Percentiles rank a stretch among this genome's conserved stretches.
Evolutionary conservation across 1,140 invertebrate genomes (phyloP).

Genomic region (Leucophenga varia): DNA sequence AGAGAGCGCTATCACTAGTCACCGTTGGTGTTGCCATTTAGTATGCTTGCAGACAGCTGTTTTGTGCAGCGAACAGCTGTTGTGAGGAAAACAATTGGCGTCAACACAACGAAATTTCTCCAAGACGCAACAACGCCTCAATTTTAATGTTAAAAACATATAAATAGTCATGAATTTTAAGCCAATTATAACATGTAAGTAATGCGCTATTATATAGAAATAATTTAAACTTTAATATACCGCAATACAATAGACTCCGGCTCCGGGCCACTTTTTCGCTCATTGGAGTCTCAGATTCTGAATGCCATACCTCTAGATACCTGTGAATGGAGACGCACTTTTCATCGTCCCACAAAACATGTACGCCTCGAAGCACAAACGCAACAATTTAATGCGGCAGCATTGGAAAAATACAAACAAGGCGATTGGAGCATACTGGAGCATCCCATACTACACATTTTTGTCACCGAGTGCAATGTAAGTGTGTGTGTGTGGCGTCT

Average conservation of each 20-base stretch:
- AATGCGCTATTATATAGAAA: neutral
- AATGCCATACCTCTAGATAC: constrained; percentile 81
- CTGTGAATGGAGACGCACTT: constrained; percentile 87
- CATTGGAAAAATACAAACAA: constrained; percentile 63
- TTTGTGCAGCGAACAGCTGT: no score
- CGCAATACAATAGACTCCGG: constrained; percentile 77
- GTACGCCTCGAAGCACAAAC: constrained; percentile 85
- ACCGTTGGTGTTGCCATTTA: no score
- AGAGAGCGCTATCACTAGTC: neutral
- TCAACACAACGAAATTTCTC: no score
- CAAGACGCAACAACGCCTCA: neutral
- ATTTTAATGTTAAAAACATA: neutral
- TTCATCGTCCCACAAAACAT: constrained; percentile 75
- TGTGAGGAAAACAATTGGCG: no score
- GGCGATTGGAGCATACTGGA: constrained; percentile 74
- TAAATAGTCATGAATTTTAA: constrained; percentile 55
- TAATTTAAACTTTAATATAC: neutral
- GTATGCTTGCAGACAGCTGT: no score
- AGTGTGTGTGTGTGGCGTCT: constrained; percentile 43
- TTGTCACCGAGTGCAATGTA: constrained; percentile 91
- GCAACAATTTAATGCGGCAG: constrained; percentile 75
- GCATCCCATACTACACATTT: constrained; percentile 90
- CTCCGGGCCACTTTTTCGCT: constrained; percentile 81
- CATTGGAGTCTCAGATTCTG: constrained; percentile 73
- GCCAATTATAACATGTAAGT: constrained; percentile 50